Base-by-base conservation (phyloP, 2,888 invertebrate genomes). In the Camptogramma bilineatum region DNA sequence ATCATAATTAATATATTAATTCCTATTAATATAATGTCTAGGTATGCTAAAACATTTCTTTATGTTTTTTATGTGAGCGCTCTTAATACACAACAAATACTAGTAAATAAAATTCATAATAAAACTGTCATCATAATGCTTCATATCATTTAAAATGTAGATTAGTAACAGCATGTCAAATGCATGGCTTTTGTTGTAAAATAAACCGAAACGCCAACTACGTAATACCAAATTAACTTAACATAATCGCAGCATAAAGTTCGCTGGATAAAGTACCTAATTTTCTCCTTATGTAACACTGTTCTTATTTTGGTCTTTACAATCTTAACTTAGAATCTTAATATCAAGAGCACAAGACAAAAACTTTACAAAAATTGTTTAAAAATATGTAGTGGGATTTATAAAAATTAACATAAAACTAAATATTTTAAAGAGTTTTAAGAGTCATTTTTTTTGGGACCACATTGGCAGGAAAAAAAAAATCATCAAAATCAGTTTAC, bases 271-370 rank as follows among this genome's bases (percentile, higher is more conserved):
- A 63, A 62, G 76, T 83, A 80, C 79, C 65, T 83, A 85, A 86
- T 86, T 87, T 86, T 74, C 85, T 87, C 86, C 86, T 85, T 82
- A 72, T n/a, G n/a, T 46, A 47, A 21, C 17, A 47, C 39, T 54
- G 42, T 47, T 63, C 18, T 62, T 53, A 21, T 21, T 57, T 54
- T 65, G 16, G 17, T n/a, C 28, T 44, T 51, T 54, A 46, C 44
- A 34, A 16, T 19, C 19, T 42, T 57, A 52, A n/a, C 10, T 31
- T 9, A n/a, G 9, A 42, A 21, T 48, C 17, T 17, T 13, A n/a
- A n/a, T n/a, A n/a, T n/a, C n/a, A n/a, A n/a, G n/a, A n/a, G n/a
- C n/a, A n/a, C n/a, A n/a, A n/a, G n/a, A n/a, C n/a, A n/a, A n/a
- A n/a, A n/a, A n/a, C n/a, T n/a, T n/a, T n/a, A n/a, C n/a, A n/a